Base-by-base conservation (phyloP, 2,797 vertebrate genomes). In the Galago senegalensis region DNA sequence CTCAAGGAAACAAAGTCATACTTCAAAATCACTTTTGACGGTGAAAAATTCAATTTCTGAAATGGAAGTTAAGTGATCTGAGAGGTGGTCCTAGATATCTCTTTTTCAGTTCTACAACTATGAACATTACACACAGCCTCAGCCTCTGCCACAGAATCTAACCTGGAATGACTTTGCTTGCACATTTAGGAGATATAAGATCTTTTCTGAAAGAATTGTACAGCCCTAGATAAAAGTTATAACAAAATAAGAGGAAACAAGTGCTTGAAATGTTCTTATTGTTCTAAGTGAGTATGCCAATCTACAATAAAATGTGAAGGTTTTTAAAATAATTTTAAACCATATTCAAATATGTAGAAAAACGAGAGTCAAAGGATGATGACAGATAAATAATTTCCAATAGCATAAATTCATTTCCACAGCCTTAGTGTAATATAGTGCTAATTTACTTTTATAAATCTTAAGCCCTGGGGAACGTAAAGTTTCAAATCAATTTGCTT, bases 401-500 rank as follows among this genome's bases (percentile, higher is more conserved):
- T 3, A 8, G 29, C 21, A 27, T 3, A 83, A 49, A 88, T 58
- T 91, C 94, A 69, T 83, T 93, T 79, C 70, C 93, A 40, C 9
- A 40, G 63, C 72, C 70, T 95, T 58, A 53, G 21, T 43, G 58
- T 67, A 81, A 83, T 13, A 70, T 0, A 43, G 5, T 12, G 80
- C 53, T 75, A 81, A 93, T 89, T 94, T 88, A 70, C 31, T 88
- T 90, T 94, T 63, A 72, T 12, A 89, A 73, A 87, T 96, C 79
- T 93, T 87, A 96, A 96, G 70, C 80, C 80, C n/a, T 75, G 67
- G 43, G 60, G 58, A 89, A 89, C 17, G 53, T 37, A 46, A 69
- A 73, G 34, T 81, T 95, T 94, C 94, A 96, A 96, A 89, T 94
- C 79, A 97, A 89, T 87, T 79, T 83, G 49, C 25, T 75, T 73